phyloP scores from a whole-genome alignment of 1,140 invertebrate species.

The Drosophila parabipectinata region DNA sequence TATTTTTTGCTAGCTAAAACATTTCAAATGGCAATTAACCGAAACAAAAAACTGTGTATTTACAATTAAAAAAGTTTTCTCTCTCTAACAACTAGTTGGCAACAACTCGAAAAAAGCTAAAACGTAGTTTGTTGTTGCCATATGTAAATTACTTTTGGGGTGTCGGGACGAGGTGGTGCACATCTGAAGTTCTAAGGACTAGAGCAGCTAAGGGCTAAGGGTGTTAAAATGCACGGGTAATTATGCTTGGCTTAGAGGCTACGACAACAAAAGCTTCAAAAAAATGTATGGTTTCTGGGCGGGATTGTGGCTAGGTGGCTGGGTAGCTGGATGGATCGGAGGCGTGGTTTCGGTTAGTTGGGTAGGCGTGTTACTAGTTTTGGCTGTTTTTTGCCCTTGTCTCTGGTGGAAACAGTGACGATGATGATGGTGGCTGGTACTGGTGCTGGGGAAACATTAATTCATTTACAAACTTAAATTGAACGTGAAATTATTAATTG shows the following conservation, averaged over 20 bases:
- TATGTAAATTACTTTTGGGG: constrained; percentile 71
- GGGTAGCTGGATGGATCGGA: not conserved
- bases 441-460: constrained; percentile 54
- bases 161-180: constrained; percentile 36
- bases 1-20: constrained; percentile 42
- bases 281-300: constrained; percentile 10
- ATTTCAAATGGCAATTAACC: constrained; percentile 62
- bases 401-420: constrained; percentile 33
- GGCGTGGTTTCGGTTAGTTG: constrained; percentile 3
- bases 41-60: constrained; percentile 32
- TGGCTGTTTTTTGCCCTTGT: constrained; percentile 37
- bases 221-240: constrained; percentile 65
- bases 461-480: constrained; percentile 77
- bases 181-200: constrained; percentile 49
- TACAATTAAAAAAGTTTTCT: constrained; percentile 32
- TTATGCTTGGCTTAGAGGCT: constrained; percentile 53
- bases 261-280: constrained; percentile 39
- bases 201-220: constrained; percentile 42
- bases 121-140: constrained; percentile 53
- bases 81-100: constrained; percentile 38
- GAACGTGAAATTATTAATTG: constrained; percentile 81
- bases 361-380: constrained; percentile 30
- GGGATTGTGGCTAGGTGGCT: not conserved
- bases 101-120: constrained; percentile 39
- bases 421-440: constrained; percentile 23